phyloP scores from a whole-genome alignment of 2,113 vertebrate genomes.

The Cryptotis parvus region DNA sequence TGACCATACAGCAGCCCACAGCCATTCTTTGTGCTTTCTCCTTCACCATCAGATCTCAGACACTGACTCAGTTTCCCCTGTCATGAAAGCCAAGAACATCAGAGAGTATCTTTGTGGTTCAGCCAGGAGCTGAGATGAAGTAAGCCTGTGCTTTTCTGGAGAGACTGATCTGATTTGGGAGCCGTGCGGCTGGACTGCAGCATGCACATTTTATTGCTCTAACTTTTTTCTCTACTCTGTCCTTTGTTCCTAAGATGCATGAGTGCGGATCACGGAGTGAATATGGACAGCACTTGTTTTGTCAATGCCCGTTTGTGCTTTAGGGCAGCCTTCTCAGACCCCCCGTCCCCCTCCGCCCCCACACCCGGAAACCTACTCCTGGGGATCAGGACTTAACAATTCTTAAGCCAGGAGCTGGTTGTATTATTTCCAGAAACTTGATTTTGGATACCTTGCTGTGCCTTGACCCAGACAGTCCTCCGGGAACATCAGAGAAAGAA shows the following conservation, averaged over 20 bases:
- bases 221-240: not conserved
- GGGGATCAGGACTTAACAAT: not conserved
- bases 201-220: not conserved
- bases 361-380: not conserved
- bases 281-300: not conserved
- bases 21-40: accelerated
- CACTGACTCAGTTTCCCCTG: not conserved
- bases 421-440: constrained; percentile 66
- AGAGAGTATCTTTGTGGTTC: not conserved
- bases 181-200: not conserved
- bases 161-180: not conserved
- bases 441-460: constrained; percentile 58
- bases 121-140: not conserved
- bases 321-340: not conserved
- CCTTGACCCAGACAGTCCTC: constrained; percentile 65
- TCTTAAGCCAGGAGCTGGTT: not conserved
- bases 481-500: constrained; percentile 69
- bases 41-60: not conserved
- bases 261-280: not conserved
- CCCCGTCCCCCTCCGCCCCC: too few species aligned
- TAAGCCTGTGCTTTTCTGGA: not conserved
- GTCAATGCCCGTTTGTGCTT: not conserved
- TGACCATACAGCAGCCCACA: not conserved
- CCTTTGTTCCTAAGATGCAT: not conserved
- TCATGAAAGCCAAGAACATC: not conserved